These are phyloP conservation scores for Trilocha varians DNA, from an alignment of 2,888 invertebrate genomes.

Conservation along the genomic window DNA sequence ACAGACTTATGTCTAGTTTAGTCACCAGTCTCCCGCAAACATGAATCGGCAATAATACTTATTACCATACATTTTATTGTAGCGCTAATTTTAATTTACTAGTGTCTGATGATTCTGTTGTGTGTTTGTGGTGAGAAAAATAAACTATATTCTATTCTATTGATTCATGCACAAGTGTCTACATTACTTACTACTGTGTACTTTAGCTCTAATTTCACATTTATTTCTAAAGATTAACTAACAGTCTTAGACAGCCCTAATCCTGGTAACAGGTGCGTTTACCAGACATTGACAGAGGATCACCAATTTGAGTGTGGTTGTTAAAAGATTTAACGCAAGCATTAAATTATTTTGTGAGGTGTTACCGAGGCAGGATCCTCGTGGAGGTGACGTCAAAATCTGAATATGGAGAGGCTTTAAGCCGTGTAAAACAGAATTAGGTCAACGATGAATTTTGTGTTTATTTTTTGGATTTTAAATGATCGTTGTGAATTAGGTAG, in stretches of 20 bases:
- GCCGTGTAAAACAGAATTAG: neutral
- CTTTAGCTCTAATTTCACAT: too few relatives aligned
- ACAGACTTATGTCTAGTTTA: too few relatives aligned
- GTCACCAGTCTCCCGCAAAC: too few relatives aligned
- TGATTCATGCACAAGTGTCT: too few relatives aligned
- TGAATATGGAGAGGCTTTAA: neutral
- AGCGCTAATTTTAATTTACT: too few relatives aligned
- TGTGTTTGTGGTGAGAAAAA: too few relatives aligned
- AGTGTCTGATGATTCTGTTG: too few relatives aligned
- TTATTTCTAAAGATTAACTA: too few relatives aligned
- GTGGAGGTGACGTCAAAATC: neutral
- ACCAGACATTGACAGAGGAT: conserved; percentile 25
- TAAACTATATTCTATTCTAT: too few relatives aligned
- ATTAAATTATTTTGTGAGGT: conserved; percentile 8
- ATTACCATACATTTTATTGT: too few relatives aligned
- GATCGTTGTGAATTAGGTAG: neutral
- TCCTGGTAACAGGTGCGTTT: conserved; percentile 26
- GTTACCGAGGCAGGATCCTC: neutral
- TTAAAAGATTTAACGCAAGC: conserved; percentile 6
- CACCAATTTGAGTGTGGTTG: conserved; percentile 11
- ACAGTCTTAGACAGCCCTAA: conserved; percentile 8
- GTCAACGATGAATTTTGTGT: neutral
- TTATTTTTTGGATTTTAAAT: neutral
- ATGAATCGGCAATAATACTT: too few relatives aligned
- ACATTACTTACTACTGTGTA: too few relatives aligned